phyloP scores from a whole-genome alignment of 35 echinoderm and acorn worm genomes.

The Holothuria glaberrima region DNA sequence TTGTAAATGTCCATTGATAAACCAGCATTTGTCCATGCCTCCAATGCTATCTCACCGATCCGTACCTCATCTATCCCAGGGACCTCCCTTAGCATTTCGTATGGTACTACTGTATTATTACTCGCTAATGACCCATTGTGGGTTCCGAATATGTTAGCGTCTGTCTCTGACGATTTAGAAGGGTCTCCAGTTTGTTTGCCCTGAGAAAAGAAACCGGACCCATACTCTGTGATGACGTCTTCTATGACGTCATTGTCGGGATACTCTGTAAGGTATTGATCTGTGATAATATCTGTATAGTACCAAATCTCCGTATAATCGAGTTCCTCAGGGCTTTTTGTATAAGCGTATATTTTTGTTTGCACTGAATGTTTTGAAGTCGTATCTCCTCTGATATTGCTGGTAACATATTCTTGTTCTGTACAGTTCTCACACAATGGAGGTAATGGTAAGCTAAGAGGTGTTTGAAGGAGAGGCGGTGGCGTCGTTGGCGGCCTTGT shows the following conservation, averaged over 20 bases:
- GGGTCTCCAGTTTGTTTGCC: background rate
- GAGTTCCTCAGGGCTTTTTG: slow-evolving; percentile 27
- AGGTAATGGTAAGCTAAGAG: slow-evolving; percentile 4
- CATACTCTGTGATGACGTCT: background rate
- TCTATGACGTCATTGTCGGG: slow-evolving; percentile 15
- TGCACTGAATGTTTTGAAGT: background rate
- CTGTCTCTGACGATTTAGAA: background rate
- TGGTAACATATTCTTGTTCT: background rate
- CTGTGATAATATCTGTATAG: slow-evolving; percentile 27
- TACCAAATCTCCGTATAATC: slow-evolving; percentile 46
- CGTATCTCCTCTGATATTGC: slow-evolving; percentile 5
- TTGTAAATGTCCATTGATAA: slow-evolving; percentile 42
- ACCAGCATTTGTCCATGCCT: slow-evolving; percentile 26
- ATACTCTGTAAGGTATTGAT: slow-evolving; percentile 41
- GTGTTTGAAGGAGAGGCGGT: slow-evolving; percentile 24
- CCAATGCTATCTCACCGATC: slow-evolving; percentile 28
- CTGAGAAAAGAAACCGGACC: slow-evolving; percentile 5
- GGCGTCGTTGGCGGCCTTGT: slow-evolving; percentile 34
- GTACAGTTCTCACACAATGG: slow-evolving; percentile 52
- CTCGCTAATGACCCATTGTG: background rate
- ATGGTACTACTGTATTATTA: slow-evolving; percentile 3
- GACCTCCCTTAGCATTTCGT: slow-evolving; percentile 23
- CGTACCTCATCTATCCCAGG: slow-evolving; percentile 14
- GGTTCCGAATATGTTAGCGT: background rate
- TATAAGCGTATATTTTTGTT: background rate